These are phyloP conservation scores for Lithophane socia DNA, from an alignment of 2,888 invertebrate genomes.

Conservation along the genomic window DNA sequence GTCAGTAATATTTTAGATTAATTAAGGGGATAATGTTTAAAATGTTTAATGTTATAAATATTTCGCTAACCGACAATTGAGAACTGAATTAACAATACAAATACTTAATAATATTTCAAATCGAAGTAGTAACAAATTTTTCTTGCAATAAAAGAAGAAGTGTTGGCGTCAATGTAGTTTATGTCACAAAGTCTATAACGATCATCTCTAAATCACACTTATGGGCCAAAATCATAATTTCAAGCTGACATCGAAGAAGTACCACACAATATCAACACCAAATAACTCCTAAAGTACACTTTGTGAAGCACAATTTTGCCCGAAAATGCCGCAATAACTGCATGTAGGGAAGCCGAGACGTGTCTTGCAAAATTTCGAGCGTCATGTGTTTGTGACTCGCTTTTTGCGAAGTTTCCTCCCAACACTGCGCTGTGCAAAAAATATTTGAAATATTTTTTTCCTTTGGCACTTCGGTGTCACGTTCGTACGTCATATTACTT, in stretches of 20 bases:
- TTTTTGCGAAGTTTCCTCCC: constrained; percentile 65
- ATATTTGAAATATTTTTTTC: constrained; percentile 73
- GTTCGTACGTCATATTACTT: constrained; percentile 69
- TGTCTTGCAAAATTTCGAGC: constrained; percentile 76
- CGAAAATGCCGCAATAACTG: constrained; percentile 49
- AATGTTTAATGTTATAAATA: too few relatives aligned
- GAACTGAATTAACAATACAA: not conserved
- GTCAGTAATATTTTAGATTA: constrained; percentile 27
- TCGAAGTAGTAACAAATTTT: not conserved
- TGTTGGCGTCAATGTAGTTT: not conserved
- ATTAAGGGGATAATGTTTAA: not conserved
- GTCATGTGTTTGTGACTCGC: constrained; percentile 75
- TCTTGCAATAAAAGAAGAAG: not conserved
- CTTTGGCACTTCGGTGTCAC: constrained; percentile 71
- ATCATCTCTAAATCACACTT: constrained; percentile 15
- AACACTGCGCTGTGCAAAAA: constrained; percentile 66
- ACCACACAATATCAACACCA: constrained; percentile 45
- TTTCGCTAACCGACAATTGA: not conserved
- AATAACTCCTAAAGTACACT: constrained; percentile 44
- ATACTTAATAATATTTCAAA: not conserved
- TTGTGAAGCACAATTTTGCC: constrained; percentile 44
- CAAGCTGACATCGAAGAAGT: constrained; percentile 15
- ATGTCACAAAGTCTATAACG: not conserved
- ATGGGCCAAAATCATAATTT: constrained; percentile 17
- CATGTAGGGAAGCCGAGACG: constrained; percentile 63